Percentiles rank a stretch among this genome's conserved stretches.
Evolutionary conservation across 2,113 vertebrate genomes (phyloP).

Genomic region (Athene cunicularia): DNA sequence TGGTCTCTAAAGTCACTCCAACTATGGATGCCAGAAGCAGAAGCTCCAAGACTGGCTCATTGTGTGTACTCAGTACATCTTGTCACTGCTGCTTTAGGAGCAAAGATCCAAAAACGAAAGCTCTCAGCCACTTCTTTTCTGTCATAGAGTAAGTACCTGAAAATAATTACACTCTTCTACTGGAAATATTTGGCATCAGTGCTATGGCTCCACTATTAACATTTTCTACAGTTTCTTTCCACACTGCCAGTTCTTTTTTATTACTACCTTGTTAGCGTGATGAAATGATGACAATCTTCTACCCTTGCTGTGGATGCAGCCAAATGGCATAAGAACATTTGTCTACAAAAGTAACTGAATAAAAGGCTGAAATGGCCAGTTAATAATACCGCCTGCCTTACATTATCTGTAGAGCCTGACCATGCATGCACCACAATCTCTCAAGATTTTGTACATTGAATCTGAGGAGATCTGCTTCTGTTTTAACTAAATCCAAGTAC

Average conservation of each 20-base stretch:
- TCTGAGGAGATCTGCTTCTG: background rate
- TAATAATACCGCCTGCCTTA: conserved; percentile 29
- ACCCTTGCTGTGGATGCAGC: conserved; percentile 4
- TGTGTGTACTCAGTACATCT: background rate
- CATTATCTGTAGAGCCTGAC: background rate
- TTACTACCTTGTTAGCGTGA: conserved; percentile 60
- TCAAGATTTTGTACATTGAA: background rate
- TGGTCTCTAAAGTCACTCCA: conserved; percentile 19
- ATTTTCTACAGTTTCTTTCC: conserved; percentile 43
- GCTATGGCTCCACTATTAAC: conserved; percentile 23
- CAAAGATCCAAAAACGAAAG: conserved; percentile 12
- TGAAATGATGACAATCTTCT: conserved; percentile 51
- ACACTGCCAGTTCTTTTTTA: conserved; percentile 49
- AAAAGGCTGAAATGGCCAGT: conserved; percentile 9
- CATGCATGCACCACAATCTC: background rate
- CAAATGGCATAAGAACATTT: conserved; percentile 51
- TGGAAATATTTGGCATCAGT: conserved; percentile 48
- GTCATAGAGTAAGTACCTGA: conserved; percentile 51
- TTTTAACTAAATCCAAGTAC: conserved; percentile 32
- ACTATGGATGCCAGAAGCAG: background rate
- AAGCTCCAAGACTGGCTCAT: background rate
- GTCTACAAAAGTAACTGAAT: conserved; percentile 20
- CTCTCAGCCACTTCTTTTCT: conserved; percentile 10
- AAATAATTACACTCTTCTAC: conserved; percentile 49
- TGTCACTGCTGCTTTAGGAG: background rate